Conservation (phyloP, 2,888 invertebrate species). For the Platypus cylindrus region DNA sequence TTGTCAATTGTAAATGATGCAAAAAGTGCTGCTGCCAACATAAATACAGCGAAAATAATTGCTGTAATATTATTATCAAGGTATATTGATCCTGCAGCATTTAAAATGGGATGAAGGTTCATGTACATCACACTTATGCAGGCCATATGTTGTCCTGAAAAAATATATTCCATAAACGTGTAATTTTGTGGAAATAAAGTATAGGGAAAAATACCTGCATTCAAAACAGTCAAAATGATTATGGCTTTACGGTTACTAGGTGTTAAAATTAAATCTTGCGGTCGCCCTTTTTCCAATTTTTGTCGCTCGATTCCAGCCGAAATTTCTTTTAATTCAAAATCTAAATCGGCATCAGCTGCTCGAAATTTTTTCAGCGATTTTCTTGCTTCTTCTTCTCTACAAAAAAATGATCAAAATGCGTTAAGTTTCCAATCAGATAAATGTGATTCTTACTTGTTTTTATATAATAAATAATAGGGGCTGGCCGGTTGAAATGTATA, state of each 20-base stretch:
- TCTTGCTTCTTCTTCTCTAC: constrained; percentile 25
- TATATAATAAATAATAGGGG: constrained; percentile 29
- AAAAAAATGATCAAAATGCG: constrained; percentile 1
- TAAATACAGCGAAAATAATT: constrained; percentile 29
- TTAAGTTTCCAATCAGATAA: not conserved
- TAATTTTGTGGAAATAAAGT: too few relatives aligned
- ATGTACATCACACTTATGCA: constrained; percentile 31
- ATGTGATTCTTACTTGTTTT: constrained; percentile 22
- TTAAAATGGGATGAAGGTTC: constrained; percentile 31
- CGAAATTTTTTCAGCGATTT: constrained; percentile 25
- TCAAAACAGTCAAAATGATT: constrained; percentile 29
- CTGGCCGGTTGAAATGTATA: constrained; percentile 32
- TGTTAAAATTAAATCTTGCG: constrained; percentile 27
- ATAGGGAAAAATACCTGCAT: too few relatives aligned
- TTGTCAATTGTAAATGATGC: constrained; percentile 28
- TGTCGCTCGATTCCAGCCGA: constrained; percentile 26
- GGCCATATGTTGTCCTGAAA: constrained; percentile 28
- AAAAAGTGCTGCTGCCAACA: constrained; percentile 25
- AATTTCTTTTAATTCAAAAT: constrained; percentile 29
- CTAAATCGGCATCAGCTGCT: constrained; percentile 21
- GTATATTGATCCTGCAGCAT: constrained; percentile 27
- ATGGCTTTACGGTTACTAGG: constrained; percentile 30
- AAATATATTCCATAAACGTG: not conserved
- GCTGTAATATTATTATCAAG: constrained; percentile 25
- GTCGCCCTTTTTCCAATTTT: constrained; percentile 26